These are phyloP conservation scores for Catocala fraxini DNA, from an alignment of 2,888 invertebrate genomes.

Conservation along the genomic window DNA sequence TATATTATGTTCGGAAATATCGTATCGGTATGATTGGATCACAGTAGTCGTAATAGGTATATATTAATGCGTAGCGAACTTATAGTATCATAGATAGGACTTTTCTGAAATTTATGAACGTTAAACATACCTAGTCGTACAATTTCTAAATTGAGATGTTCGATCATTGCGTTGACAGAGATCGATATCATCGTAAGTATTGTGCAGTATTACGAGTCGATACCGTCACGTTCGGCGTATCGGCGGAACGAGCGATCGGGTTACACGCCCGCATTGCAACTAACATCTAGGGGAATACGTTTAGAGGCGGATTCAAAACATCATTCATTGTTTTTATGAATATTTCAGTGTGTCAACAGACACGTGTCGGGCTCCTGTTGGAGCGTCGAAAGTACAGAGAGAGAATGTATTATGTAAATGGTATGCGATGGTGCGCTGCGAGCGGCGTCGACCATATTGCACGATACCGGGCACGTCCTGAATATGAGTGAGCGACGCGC, in stretches of 20 bases:
- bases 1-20: conserved; percentile 44
- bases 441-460: conserved; percentile 6
- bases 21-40: conserved; percentile 65
- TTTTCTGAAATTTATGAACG: conserved; percentile 87
- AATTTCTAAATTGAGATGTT: conserved; percentile 63
- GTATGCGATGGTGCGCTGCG: conserved; percentile 22
- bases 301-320: conserved; percentile 27
- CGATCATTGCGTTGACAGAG: conserved; percentile 49
- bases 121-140: conserved; percentile 78
- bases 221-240: conserved; percentile 26
- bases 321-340: conserved; percentile 50
- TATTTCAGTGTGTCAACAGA: conserved; percentile 42
- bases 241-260: conserved; percentile 21
- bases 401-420: conserved; percentile 38
- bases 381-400: conserved; percentile 30
- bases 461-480: conserved; percentile 17
- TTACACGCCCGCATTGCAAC: conserved; percentile 25
- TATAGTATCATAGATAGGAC: conserved; percentile 79
- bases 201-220: conserved; percentile 72
- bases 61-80: conserved; percentile 66
- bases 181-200: conserved; percentile 57
- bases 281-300: conserved; percentile 23
- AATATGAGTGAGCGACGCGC: conserved; percentile 3
- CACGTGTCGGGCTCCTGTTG: conserved; percentile 27
- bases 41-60: conserved; percentile 59